These are phyloP conservation scores for Nycticorax nycticorax DNA, from an alignment of 2,113 vertebrate species.

Conservation along the genomic window DNA sequence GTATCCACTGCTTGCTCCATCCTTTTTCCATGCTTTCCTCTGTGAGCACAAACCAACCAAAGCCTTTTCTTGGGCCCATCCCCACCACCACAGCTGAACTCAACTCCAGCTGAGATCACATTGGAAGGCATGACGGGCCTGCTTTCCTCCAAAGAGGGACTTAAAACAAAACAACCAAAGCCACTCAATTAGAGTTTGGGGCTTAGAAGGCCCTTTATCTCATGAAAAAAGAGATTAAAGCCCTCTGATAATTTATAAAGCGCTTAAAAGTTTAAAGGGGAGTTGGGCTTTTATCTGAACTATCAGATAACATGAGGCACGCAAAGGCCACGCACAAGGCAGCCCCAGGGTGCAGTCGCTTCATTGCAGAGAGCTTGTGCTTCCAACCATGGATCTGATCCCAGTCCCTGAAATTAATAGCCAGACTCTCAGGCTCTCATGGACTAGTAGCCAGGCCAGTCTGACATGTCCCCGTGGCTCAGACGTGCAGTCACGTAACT, in stretches of 20 bases:
- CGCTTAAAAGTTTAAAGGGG: conserved; percentile 60
- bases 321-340: conserved; percentile 32
- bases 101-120: neutral
- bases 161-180: conserved; percentile 51
- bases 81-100: neutral
- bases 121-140: neutral
- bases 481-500: conserved; percentile 32
- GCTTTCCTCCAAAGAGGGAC: conserved; percentile 8
- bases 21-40: neutral
- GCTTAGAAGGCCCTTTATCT: conserved; percentile 64
- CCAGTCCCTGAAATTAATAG: conserved; percentile 13
- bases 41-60: neutral
- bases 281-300: conserved; percentile 58
- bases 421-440: neutral
- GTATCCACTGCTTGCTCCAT: neutral
- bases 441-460: neutral
- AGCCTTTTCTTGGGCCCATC: neutral
- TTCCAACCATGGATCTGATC: conserved; percentile 8
- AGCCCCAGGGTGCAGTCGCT: conserved; percentile 19
- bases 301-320: conserved; percentile 38
- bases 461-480: neutral
- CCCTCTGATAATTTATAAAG: conserved; percentile 64
- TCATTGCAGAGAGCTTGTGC: neutral
- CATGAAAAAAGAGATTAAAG: conserved; percentile 62
- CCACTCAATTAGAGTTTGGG: conserved; percentile 57